phyloP scores from a whole-genome alignment of 1,140 invertebrate genomes.

The Drosophila equinoxialis region DNA sequence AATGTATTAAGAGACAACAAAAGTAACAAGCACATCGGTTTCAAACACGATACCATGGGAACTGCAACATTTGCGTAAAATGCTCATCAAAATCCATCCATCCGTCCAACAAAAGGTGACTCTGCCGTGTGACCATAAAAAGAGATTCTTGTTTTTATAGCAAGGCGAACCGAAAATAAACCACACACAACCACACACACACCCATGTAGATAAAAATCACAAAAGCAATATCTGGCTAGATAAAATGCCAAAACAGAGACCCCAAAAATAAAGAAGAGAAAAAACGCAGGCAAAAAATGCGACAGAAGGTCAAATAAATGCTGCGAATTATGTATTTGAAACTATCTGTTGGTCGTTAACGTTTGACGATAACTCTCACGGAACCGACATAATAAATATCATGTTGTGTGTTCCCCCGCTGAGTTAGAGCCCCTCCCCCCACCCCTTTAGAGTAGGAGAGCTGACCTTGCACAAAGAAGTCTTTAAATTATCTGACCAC shows the following conservation, averaged over 20 bases:
- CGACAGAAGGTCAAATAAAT: constrained; percentile 73
- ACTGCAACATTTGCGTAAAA: constrained; percentile 76
- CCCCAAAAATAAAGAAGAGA: constrained; percentile 30
- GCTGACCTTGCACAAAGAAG: constrained; percentile 48
- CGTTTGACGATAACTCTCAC: constrained; percentile 39
- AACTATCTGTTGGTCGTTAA: constrained; percentile 36
- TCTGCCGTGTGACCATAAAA: constrained; percentile 76
- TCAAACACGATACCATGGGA: constrained; percentile 64
- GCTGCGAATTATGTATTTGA: constrained; percentile 69
- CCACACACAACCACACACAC: constrained; percentile 66
- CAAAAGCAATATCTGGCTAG: constrained; percentile 79
- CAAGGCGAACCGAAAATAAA: constrained; percentile 65
- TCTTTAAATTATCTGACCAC: neutral
- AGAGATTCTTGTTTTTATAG: constrained; percentile 78
- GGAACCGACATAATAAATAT: constrained; percentile 47
- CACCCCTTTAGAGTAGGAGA: constrained; percentile 32
- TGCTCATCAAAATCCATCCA: constrained; percentile 49
- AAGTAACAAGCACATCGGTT: constrained; percentile 44
- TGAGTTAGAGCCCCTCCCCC: constrained; percentile 22
- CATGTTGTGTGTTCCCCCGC: constrained; percentile 26
- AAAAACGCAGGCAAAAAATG: constrained; percentile 25
- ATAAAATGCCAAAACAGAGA: constrained; percentile 62
- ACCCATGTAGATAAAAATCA: constrained; percentile 82
- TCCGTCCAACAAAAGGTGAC: constrained; percentile 59
- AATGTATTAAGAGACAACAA: constrained; percentile 35